Percentiles rank a stretch among this genome's conserved stretches.
Conservation (phyloP, 2,113 vertebrate species). For the Rattus rattus region DNA sequence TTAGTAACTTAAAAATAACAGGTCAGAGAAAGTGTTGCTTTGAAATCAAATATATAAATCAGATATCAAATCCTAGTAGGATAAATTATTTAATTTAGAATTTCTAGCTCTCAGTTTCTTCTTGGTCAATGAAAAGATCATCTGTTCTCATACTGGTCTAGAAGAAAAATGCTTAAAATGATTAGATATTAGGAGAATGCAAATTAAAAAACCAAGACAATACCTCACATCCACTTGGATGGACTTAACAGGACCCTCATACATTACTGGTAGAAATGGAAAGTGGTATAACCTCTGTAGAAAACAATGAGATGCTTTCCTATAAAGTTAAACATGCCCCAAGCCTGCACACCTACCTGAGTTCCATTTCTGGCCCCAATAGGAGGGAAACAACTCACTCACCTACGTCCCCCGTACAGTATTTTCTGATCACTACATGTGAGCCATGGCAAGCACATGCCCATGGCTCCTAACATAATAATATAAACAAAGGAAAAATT, state of each 20-base stretch:
- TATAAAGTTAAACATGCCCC: neutral
- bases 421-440: neutral
- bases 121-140: slow-evolving; percentile 1
- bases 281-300: neutral
- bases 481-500: neutral
- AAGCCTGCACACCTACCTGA: neutral
- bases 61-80: neutral
- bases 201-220: neutral
- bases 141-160: neutral
- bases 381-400: neutral
- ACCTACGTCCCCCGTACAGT: neutral
- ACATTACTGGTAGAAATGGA: neutral
- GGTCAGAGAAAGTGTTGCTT: neutral
- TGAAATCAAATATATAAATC: slow-evolving; percentile 33
- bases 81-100: slow-evolving; percentile 48
- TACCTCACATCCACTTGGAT: neutral
- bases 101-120: slow-evolving; percentile 26
- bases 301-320: neutral
- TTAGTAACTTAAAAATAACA: neutral
- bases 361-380: neutral
- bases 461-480: neutral
- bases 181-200: slow-evolving; percentile 24
- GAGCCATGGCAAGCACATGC: neutral
- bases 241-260: neutral
- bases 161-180: neutral